Evolutionary conservation across 1,140 invertebrate species (phyloP).

Genomic region (Mizuhopecten yessoensis): DNA sequence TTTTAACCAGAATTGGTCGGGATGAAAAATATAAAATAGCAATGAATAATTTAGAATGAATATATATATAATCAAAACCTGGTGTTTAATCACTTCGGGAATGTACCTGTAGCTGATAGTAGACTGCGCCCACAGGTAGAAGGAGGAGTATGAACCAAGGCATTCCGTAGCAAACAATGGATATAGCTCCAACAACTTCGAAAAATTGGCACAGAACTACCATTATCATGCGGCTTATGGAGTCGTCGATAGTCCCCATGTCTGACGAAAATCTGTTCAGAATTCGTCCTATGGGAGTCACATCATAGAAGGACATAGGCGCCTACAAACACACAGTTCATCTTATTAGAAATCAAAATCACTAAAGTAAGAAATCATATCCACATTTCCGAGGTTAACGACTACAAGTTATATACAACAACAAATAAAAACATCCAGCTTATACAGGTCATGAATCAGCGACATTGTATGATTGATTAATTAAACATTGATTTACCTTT

Average conservation of each 20-base stretch:
- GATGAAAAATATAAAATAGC: too few relatives aligned
- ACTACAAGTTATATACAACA: neutral
- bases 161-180: slow-evolving; percentile 95
- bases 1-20: too few relatives aligned
- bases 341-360: neutral
- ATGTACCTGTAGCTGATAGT: slow-evolving; percentile 91
- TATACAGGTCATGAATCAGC: neutral
- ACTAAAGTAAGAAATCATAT: neutral
- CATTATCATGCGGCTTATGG: slow-evolving; percentile 76
- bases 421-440: neutral
- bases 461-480: neutral
- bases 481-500: neutral
- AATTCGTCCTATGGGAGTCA: slow-evolving; percentile 87
- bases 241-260: slow-evolving; percentile 80
- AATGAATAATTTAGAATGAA: too few relatives aligned
- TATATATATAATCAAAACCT: too few relatives aligned
- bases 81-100: too few relatives aligned
- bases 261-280: slow-evolving; percentile 88
- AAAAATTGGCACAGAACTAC: slow-evolving; percentile 82
- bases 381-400: too few relatives aligned
- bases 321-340: slow-evolving; percentile 85
- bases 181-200: slow-evolving; percentile 92
- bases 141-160: slow-evolving; percentile 93
- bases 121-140: slow-evolving; percentile 92
- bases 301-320: slow-evolving; percentile 87